These are phyloP conservation scores for Tridacna gigas DNA, from an alignment of 2,888 invertebrate species.

Conservation along the genomic window DNA sequence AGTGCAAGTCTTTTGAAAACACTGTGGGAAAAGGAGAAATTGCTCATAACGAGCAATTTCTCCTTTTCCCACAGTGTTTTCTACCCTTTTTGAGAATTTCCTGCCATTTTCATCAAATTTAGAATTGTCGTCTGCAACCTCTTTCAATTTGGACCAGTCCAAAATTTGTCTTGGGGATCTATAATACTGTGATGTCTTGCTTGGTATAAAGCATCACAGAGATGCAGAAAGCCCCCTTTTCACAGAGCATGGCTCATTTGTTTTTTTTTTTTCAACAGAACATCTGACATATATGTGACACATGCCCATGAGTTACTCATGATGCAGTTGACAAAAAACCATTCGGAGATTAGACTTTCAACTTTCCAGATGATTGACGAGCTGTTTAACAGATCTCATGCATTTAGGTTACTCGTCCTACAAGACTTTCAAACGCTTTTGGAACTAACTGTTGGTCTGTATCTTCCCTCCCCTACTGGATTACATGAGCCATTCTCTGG, in stretches of 20 bases:
- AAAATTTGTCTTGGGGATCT: too few relatives aligned
- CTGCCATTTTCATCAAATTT: too few relatives aligned
- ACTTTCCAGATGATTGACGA: conserved; percentile 86
- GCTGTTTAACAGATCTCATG: conserved; percentile 86
- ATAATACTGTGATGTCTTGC: too few relatives aligned
- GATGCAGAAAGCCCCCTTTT: background rate
- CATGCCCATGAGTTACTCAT: conserved; percentile 85
- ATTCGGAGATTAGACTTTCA: conserved; percentile 87
- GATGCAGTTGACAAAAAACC: conserved; percentile 86
- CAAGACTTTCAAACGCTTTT: conserved; percentile 85
- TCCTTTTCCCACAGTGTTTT: background rate
- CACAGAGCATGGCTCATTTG: background rate
- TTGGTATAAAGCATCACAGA: too few relatives aligned
- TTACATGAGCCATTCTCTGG: too few relatives aligned
- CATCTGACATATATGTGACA: conserved; percentile 85
- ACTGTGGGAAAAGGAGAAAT: too few relatives aligned
- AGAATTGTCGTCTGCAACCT: conserved; percentile 1
- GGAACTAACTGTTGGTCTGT: conserved; percentile 85
- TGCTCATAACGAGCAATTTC: background rate
- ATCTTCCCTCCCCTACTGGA: too few relatives aligned
- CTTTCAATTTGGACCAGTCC: too few relatives aligned
- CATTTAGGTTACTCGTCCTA: conserved; percentile 85
- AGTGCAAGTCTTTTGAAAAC: too few relatives aligned
- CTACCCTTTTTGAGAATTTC: too few relatives aligned
- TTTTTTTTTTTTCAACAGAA: conserved; percentile 71